Percentiles rank a stretch among this genome's conserved stretches.
These are phyloP conservation scores for Chamaea fasciata DNA, from an alignment of 2,113 vertebrate genomes.

Conservation along the genomic window DNA sequence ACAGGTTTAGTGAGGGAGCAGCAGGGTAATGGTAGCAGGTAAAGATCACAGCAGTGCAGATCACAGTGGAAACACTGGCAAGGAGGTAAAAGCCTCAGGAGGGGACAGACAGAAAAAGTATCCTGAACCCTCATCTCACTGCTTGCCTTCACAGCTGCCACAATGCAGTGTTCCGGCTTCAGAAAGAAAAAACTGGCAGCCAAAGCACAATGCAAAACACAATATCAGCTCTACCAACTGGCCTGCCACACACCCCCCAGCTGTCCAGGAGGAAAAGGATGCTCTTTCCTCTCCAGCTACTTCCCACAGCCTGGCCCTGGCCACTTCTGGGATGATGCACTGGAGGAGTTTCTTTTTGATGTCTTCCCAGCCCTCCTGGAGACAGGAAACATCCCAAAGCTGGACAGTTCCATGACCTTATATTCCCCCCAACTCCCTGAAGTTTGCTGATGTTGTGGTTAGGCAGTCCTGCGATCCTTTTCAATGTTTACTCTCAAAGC, in stretches of 20 bases:
- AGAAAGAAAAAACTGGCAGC: background rate
- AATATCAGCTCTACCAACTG: background rate
- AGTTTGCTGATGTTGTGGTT: background rate
- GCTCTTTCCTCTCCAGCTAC: background rate
- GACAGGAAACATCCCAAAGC: background rate
- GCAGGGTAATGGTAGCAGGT: background rate
- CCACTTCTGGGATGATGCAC: background rate
- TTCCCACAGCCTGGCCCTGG: background rate
- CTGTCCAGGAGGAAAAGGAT: background rate
- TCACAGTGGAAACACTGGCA: background rate
- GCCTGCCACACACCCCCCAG: rapidly evolving
- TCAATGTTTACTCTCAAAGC: background rate
- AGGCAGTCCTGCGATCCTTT: background rate
- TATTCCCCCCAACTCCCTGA: background rate
- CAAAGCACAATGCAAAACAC: background rate
- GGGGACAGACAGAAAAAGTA: background rate
- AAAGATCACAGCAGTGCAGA: background rate
- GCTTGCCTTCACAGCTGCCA: background rate
- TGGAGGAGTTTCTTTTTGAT: background rate
- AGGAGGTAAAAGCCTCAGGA: background rate
- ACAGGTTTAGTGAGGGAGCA: background rate
- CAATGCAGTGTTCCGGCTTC: rapidly evolving
- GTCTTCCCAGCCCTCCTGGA: background rate
- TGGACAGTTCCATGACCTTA: background rate
- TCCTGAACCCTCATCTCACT: background rate